Percentiles rank a stretch among this genome's conserved stretches.
Evolutionary conservation across 2,888 invertebrate genomes (phyloP).

Genomic region (Rhagophthalmus giganteus): DNA sequence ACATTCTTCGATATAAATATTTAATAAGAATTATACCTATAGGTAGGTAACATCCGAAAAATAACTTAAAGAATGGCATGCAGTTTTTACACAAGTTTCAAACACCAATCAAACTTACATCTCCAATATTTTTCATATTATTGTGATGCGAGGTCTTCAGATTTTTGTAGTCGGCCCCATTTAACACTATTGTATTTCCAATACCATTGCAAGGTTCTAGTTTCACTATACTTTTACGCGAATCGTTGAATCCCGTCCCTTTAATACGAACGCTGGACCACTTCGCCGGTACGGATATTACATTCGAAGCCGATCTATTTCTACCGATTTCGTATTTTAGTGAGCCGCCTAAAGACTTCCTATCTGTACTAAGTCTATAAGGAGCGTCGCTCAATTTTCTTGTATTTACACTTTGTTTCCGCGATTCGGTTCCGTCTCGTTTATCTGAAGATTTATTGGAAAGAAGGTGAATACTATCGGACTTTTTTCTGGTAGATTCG

Average conservation of each 20-base stretch:
- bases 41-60: background rate
- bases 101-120: slow-evolving; percentile 47
- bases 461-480: slow-evolving; percentile 16
- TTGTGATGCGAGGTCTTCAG: slow-evolving; percentile 46
- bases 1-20: too few species aligned
- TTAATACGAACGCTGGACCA: slow-evolving; percentile 68
- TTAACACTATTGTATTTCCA: slow-evolving; percentile 41
- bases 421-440: slow-evolving; percentile 12
- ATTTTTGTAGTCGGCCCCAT: slow-evolving; percentile 44
- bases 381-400: slow-evolving; percentile 34
- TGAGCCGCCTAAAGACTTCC: slow-evolving; percentile 47
- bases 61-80: slow-evolving; percentile 1
- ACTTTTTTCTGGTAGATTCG: slow-evolving; percentile 36
- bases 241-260: slow-evolving; percentile 66
- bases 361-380: slow-evolving; percentile 14
- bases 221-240: slow-evolving; percentile 65
- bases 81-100: slow-evolving; percentile 2
- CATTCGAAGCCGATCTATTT: slow-evolving; percentile 47
- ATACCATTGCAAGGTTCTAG: slow-evolving; percentile 67
- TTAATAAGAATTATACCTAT: too few species aligned
- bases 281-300: slow-evolving; percentile 57
- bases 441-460: slow-evolving; percentile 22
- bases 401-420: slow-evolving; percentile 33
- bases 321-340: slow-evolving; percentile 51
- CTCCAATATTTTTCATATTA: slow-evolving; percentile 51